These are phyloP conservation scores for Lampropteryx suffumata DNA, from an alignment of 2,888 invertebrate species.

Conservation along the genomic window DNA sequence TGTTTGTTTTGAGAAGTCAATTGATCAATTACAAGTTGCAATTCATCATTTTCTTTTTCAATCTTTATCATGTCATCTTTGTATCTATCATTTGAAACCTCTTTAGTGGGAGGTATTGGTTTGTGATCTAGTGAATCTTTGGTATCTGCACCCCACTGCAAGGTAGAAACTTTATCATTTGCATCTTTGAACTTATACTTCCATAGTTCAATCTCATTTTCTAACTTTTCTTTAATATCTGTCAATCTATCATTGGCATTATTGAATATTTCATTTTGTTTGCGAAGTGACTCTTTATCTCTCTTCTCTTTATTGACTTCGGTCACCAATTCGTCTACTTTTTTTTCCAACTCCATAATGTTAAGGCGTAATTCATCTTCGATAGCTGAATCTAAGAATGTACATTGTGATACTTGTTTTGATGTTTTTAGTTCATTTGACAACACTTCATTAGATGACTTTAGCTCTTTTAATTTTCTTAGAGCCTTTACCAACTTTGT, in stretches of 20 bases:
- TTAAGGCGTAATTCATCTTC: slow-evolving; percentile 91
- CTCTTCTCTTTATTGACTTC: slow-evolving; percentile 83
- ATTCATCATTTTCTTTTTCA: slow-evolving; percentile 75
- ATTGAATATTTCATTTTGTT: slow-evolving; percentile 88
- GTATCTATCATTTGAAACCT: slow-evolving; percentile 36
- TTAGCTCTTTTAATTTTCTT: slow-evolving; percentile 93
- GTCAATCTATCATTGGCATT: slow-evolving; percentile 89
- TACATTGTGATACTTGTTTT: slow-evolving; percentile 78
- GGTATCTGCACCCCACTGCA: slow-evolving; percentile 60
- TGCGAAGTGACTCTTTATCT: slow-evolving; percentile 87
- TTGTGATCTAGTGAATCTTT: slow-evolving; percentile 50
- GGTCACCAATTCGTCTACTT: slow-evolving; percentile 81
- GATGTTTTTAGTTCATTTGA: slow-evolving; percentile 79
- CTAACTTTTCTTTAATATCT: slow-evolving; percentile 92
- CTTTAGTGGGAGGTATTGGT: slow-evolving; percentile 21
- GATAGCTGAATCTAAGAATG: slow-evolving; percentile 89
- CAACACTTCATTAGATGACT: slow-evolving; percentile 85
- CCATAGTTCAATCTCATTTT: slow-evolving; percentile 88
- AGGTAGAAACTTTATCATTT: slow-evolving; percentile 83
- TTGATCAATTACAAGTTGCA: slow-evolving; percentile 61
- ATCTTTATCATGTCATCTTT: slow-evolving; percentile 63
- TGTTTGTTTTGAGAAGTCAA: slow-evolving; percentile 61
- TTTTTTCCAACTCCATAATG: slow-evolving; percentile 85
- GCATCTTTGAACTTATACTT: slow-evolving; percentile 88
- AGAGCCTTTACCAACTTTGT: slow-evolving; percentile 90